Conservation (phyloP, 2,888 invertebrate genomes). For the Suillia variegata region DNA sequence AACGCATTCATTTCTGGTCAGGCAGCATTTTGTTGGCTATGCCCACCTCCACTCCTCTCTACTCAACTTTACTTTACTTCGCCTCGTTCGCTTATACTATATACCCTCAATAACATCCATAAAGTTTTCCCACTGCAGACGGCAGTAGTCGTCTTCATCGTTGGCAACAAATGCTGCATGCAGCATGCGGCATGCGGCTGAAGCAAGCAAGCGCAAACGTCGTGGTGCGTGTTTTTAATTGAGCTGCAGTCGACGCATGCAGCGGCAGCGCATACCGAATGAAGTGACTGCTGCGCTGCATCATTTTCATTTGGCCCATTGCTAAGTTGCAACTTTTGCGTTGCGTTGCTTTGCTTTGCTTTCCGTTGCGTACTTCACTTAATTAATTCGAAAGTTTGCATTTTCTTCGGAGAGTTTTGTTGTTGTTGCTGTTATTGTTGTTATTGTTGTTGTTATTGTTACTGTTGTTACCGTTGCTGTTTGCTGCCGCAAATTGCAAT, state of each 20-base stretch:
- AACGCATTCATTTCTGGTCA: too few species aligned
- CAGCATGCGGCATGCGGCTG: neutral
- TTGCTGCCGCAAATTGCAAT: neutral
- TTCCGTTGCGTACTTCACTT: neutral
- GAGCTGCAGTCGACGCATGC: neutral
- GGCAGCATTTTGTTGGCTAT: too few species aligned
- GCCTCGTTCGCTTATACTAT: too few species aligned
- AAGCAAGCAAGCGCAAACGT: too few species aligned
- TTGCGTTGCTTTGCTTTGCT: neutral
- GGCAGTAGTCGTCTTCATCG: too few species aligned
- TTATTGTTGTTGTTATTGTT: neutral
- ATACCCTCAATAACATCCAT: too few species aligned
- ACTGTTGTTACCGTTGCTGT: neutral
- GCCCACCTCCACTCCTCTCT: too few species aligned
- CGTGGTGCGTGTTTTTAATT: neutral
- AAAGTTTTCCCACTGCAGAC: too few species aligned
- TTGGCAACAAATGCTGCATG: neutral
- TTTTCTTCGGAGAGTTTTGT: neutral
- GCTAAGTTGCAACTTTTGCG: neutral
- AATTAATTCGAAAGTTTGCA: constrained; percentile 1
- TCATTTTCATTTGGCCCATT: neutral
- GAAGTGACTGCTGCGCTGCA: too few species aligned
- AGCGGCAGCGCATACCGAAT: neutral
- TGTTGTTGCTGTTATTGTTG: neutral
- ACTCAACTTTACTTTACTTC: too few species aligned